Evolutionary conservation across 2,888 invertebrate genomes (phyloP).

Genomic region (Beris morrisii): DNA sequence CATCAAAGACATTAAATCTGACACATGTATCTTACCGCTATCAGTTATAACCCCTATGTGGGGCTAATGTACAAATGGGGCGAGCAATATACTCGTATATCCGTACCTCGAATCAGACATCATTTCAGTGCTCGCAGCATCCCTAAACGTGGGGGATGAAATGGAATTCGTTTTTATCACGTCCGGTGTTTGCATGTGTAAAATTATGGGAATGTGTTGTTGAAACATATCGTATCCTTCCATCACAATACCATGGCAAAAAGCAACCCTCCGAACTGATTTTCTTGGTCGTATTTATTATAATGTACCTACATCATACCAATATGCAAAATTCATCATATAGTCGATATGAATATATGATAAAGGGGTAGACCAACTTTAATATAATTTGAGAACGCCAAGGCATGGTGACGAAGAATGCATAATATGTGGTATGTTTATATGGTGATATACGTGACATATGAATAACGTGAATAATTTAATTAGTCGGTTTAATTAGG

Average conservation of each 20-base stretch:
- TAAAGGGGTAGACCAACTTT: too few relatives aligned
- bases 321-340: too few relatives aligned
- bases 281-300: too few relatives aligned
- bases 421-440: not conserved
- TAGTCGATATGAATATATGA: too few relatives aligned
- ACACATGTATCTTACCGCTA: not conserved
- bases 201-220: constrained; percentile 12
- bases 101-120: too few relatives aligned
- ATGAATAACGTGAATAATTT: not conserved
- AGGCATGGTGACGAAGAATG: too few relatives aligned
- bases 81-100: not conserved
- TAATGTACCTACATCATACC: too few relatives aligned
- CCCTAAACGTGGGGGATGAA: constrained; percentile 1
- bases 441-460: not conserved
- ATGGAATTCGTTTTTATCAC: constrained; percentile 15
- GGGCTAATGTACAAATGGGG: not conserved
- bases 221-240: not conserved
- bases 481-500: constrained; percentile 9
- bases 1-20: too few relatives aligned
- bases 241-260: too few relatives aligned
- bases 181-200: constrained; percentile 27
- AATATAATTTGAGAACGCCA: too few relatives aligned
- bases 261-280: too few relatives aligned
- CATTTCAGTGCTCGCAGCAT: constrained; percentile 6
- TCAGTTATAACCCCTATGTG: not conserved